A percentile compares a stretch with the other conserved stretches of the same genome.
These are phyloP conservation scores for Caracal caracal DNA, from an alignment of 2,113 vertebrate genomes.

Conservation along the genomic window DNA sequence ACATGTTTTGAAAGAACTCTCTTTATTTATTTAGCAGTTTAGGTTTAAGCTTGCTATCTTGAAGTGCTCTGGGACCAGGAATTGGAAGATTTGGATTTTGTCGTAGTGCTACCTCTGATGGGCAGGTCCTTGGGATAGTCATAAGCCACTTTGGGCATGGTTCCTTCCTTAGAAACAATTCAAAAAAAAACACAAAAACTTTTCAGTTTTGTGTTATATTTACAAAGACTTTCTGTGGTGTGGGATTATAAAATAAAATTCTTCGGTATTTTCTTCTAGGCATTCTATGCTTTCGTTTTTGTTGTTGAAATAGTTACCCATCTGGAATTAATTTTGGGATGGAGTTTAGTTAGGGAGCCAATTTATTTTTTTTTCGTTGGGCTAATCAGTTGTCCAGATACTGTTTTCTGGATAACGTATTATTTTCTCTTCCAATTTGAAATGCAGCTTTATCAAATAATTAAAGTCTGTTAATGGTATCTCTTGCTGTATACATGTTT, in stretches of 20 bases:
- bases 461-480: neutral
- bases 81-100: neutral
- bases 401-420: neutral
- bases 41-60: neutral
- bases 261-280: neutral
- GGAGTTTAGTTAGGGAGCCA: slow-evolving; percentile 14
- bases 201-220: neutral
- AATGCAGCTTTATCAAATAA: neutral
- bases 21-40: neutral
- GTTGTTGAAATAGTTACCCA: slow-evolving; percentile 13
- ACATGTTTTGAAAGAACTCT: neutral
- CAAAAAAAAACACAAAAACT: too few relatives aligned
- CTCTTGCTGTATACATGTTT: neutral
- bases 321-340: slow-evolving; percentile 46
- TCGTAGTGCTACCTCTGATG: neutral
- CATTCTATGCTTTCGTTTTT: neutral
- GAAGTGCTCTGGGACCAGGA: neutral
- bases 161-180: neutral
- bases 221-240: neutral
- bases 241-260: slow-evolving; percentile 35
- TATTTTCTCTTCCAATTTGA: neutral
- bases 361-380: neutral
- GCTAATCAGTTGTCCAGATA: neutral
- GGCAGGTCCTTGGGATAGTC: neutral
- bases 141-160: neutral